Evolutionary conservation across 2,888 invertebrate genomes (phyloP), one percentile per base, ranked within the genome.

Genomic region (Stenchaetothrips biformis): DNA sequence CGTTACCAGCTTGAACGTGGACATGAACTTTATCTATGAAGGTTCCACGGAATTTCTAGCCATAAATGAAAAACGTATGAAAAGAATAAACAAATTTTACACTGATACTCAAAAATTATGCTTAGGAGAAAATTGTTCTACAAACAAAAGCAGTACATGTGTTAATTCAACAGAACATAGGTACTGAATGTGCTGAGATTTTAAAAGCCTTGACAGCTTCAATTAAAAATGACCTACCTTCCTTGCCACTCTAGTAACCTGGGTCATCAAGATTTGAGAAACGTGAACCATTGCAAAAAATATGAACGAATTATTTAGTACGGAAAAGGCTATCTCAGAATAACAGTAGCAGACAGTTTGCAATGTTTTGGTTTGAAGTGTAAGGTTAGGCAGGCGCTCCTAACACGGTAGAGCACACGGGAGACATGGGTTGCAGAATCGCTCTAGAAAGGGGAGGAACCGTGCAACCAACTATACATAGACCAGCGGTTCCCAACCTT

Each of bases 11-110:
- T 86, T 91, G 91, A 0, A 95, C 94, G 84, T 92, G 90, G 67
- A 98, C 86, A 82, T 94, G 89, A 47, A 98, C 88, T 0, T 92
- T 91, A 87, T 98, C 98, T 67, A 96, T 86, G 85, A 97, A 96
- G 9, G 67, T 25, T 21, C 67, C 67, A 2, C 67, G 67, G 25
- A 21, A 8, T 25, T 25, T 74, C 67, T 74, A 25, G 37, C 1
- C 37, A 1, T 2, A 37, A 37, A 37, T 37, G 4, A 74, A 74
- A 11, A 0, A 21, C 21, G 25, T 8, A 74, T 25, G 8, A 74
- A 11, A 74, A 25, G 0, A n/a, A 74, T 21, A 1, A 25, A 25
- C 25, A 2, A 74, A 74, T 18, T 53, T 13, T 53, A 53, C 9
- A 11, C 11, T 13, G 53, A 37, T 37, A 37, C 37, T 37, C 37